Evolutionary conservation across 2,888 invertebrate genomes (phyloP), one percentile per base, ranked within the genome.

Genomic region (Eucera pruinosa): DNA sequence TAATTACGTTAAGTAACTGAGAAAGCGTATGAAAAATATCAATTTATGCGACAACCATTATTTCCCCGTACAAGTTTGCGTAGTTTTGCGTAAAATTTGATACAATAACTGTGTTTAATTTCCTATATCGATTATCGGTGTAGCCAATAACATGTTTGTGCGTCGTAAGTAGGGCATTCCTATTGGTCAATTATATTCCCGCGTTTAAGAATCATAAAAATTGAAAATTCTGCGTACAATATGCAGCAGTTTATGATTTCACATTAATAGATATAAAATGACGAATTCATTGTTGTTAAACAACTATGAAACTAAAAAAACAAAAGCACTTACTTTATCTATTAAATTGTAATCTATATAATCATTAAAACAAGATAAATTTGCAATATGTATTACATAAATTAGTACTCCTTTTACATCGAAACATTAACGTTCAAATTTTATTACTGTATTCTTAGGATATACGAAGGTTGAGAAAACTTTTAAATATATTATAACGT

Each of bases 71-170:
- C 18, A 13, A 58, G 30, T 73, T 18, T 7, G 0, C 2, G 4
- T 27, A 50, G 48, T 62, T 73, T 15, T 3, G 0, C 1, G 6
- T 47, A 57, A 11, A 3, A 5, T 36, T 5, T 25, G 20, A 64
- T 41, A 61, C 48, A 70, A 27, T 36, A 50, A 9, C 33, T 15
- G 54, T 45, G 25, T 78, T 68, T 68, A 80, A 84, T 66, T 70
- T 73, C 68, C 76, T 82, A 88, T 89, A 90, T 90, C 88, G 89
- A 90, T 90, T 90, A 84, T 78, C 67, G 20, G 15, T 2, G 54
- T 52, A 30, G 54, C 89, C 89, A 89, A 90, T 89, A 58, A 36
- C 45, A 47, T 18, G 79, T 68, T 89, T 89, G 81, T 90, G 90
- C 90, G 90, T 88, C 89, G 89, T 85, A 88, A 87, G 83, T 79